Percentiles rank a stretch among this genome's conserved stretches.
Conservation (phyloP, 1,140 invertebrate species). For the Cotesia typhae region DNA sequence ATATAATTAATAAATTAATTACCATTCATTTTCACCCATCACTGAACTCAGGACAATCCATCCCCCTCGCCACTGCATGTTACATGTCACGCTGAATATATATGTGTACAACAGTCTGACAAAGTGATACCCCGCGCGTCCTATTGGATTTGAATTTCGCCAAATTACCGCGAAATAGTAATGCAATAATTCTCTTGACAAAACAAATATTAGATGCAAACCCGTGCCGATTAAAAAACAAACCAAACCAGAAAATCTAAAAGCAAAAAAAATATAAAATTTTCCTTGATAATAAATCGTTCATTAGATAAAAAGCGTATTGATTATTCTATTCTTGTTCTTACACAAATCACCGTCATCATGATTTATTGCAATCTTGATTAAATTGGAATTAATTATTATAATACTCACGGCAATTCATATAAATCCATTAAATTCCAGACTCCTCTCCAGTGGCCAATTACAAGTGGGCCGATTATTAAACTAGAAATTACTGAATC, state of each 20-base stretch:
- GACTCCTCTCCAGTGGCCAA: constrained; percentile 73
- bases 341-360: too few relatives aligned
- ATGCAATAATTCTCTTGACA: constrained; percentile 56
- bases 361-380: too few relatives aligned
- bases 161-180: constrained; percentile 35
- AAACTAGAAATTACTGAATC: constrained; percentile 43
- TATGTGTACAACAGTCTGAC: constrained; percentile 68
- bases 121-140: constrained; percentile 37
- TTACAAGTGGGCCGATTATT: constrained; percentile 71
- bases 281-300: neutral
- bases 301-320: neutral
- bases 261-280: constrained; percentile 25
- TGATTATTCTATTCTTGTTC: neutral
- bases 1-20: neutral
- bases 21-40: constrained; percentile 49
- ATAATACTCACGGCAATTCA: constrained; percentile 46
- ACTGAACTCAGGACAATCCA: constrained; percentile 68
- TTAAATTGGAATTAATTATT: neutral
- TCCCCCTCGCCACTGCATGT: constrained; percentile 72
- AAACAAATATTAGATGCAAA: constrained; percentile 63
- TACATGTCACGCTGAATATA: constrained; percentile 67
- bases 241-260: constrained; percentile 62
- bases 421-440: constrained; percentile 73
- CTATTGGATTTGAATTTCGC: neutral
- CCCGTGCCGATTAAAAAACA: constrained; percentile 63